These are phyloP conservation scores for Melanerpes aurifrons DNA, from an alignment of 2,113 vertebrate species.

Conservation along the genomic window DNA sequence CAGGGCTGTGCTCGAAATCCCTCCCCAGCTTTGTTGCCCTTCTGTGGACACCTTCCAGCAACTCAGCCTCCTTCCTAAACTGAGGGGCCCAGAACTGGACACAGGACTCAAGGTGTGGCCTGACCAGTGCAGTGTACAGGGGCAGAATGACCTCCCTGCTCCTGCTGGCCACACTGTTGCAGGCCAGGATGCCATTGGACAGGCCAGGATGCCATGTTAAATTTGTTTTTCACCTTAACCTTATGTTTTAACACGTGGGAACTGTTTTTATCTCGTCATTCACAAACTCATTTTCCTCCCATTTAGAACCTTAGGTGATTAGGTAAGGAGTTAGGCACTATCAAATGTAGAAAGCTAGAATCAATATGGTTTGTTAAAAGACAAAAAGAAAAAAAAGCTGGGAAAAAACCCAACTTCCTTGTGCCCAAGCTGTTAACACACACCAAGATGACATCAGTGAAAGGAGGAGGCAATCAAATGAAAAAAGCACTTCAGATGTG, in stretches of 20 bases:
- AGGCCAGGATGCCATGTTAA: background rate
- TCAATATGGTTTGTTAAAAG: background rate
- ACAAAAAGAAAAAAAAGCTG: background rate
- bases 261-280: background rate
- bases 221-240: background rate
- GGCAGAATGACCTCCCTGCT: too few relatives aligned
- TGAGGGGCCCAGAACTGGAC: too few relatives aligned
- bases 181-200: too few relatives aligned
- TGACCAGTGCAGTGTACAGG: too few relatives aligned
- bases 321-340: background rate
- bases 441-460: background rate
- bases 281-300: background rate
- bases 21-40: too few relatives aligned
- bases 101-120: too few relatives aligned
- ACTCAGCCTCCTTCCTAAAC: too few relatives aligned
- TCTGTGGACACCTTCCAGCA: too few relatives aligned
- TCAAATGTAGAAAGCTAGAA: background rate
- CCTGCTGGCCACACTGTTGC: too few relatives aligned
- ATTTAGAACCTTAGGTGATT: background rate
- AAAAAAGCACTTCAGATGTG: background rate
- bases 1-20: too few relatives aligned
- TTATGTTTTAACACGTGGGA: background rate
- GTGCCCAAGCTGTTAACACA: background rate
- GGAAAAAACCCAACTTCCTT: accelerated
- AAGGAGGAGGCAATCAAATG: background rate